Evolutionary conservation across 2,888 invertebrate genomes (phyloP), one percentile per base, ranked within the genome.

Genomic region (Spicauda simplicius): DNA sequence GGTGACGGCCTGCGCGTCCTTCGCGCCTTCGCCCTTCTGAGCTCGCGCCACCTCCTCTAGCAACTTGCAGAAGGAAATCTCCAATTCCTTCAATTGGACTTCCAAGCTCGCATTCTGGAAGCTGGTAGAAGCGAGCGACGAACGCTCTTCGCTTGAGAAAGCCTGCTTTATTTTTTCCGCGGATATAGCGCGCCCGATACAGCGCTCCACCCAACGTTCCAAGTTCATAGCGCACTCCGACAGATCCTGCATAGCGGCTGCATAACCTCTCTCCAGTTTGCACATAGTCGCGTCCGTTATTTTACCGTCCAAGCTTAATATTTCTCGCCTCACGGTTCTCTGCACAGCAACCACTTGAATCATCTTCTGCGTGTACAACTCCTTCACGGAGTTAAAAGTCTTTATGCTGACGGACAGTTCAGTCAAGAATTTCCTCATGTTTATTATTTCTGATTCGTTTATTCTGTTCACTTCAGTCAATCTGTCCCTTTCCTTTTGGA

Each of bases 401-500:
- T 90, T 89, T 65, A 88, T 87, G 73, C 85, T 85, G 5, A 86
- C 84, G 0, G 90, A 86, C 19, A 92, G 75, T 70, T 93, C 93
- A 0, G 88, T 88, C 70, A 91, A 73, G 70, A 89, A 88, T 76
- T 93, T 91, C 70, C 85, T 88, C 74, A 90, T 71, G 57, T 86
- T 88, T 12, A 93, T 83, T 25, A 90, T 87, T 72, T 93, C 93
- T 0, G 90, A 87, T 70, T 91, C 91, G 73, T 89, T 85, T 60
- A 91, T 92, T 69, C 80, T 83, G 70, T 90, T 91, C 50, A 92
- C 84, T 77, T 92, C 91, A 0, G 71, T 68, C 57, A 91, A 76
- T 70, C 89, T 79, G 70, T 92, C 92, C 16, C 90, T 79, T 69
- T 93, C 93, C 71, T 88, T 91, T 69, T 89, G 90, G 62, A 92